Conservation (phyloP, 2,797 vertebrate genomes). For the Trachops cirrhosus region DNA sequence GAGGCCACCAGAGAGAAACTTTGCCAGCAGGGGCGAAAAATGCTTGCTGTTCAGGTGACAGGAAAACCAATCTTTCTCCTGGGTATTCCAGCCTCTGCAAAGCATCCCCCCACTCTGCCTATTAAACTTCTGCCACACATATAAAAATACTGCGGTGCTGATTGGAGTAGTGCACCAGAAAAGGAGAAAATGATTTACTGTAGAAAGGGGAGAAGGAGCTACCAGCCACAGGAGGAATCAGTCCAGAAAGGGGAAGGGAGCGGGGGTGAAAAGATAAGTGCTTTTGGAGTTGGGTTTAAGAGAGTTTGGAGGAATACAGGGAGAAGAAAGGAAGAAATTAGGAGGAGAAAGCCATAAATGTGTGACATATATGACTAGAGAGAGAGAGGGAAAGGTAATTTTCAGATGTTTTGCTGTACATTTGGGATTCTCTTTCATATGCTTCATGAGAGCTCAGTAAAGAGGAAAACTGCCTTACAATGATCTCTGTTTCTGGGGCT, state of each 20-base stretch:
- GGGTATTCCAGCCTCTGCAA: neutral
- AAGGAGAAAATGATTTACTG: conserved; percentile 51
- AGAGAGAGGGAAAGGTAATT: neutral
- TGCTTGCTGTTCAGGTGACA: conserved; percentile 14
- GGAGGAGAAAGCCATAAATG: neutral
- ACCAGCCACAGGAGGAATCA: conserved; percentile 28
- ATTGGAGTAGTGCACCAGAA: neutral
- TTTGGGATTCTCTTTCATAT: conserved; percentile 37
- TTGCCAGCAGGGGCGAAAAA: neutral
- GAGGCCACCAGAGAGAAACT: neutral
- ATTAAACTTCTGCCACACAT: conserved; percentile 37
- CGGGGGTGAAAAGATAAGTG: neutral
- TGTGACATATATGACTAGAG: neutral
- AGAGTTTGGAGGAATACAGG: neutral
- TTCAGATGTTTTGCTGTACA: conserved; percentile 43
- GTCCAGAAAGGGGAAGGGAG: neutral
- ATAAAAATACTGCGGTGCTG: conserved; percentile 48
- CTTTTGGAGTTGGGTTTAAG: neutral
- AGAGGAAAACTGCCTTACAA: neutral
- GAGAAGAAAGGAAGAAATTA: neutral
- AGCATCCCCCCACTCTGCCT: neutral
- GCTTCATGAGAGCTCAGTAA: conserved; percentile 36
- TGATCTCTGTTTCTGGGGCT: conserved; percentile 21
- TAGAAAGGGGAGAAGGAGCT: neutral
- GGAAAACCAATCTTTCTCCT: conserved; percentile 43